Percentiles rank a stretch among this genome's conserved stretches.
These are phyloP conservation scores for Listronotus bonariensis DNA, from an alignment of 1,140 invertebrate genomes.

Conservation along the genomic window DNA sequence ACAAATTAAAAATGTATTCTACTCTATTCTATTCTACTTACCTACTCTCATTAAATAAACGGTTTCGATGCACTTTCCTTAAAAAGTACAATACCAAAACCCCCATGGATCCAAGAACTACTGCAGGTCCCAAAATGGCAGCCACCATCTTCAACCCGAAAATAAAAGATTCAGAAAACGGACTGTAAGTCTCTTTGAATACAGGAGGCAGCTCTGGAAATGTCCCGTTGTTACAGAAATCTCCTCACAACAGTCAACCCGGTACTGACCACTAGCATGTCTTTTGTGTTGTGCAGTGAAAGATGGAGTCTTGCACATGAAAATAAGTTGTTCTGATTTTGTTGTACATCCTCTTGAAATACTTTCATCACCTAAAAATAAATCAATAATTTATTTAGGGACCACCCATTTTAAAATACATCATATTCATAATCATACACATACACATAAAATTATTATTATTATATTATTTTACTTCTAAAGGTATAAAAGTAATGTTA, in stretches of 20 bases:
- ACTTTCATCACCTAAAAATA: constrained; percentile 57
- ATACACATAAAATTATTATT: too few species aligned
- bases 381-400: background rate
- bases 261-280: constrained; percentile 65
- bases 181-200: constrained; percentile 36
- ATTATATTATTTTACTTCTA: too few species aligned
- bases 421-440: too few species aligned
- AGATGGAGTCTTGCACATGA: constrained; percentile 64
- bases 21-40: too few species aligned
- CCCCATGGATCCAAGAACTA: constrained; percentile 62
- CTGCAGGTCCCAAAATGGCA: constrained; percentile 65
- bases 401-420: too few species aligned
- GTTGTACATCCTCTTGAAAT: constrained; percentile 73
- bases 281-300: constrained; percentile 60
- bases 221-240: constrained; percentile 79
- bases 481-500: too few species aligned
- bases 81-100: constrained; percentile 61
- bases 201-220: constrained; percentile 69
- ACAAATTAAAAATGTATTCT: too few species aligned
- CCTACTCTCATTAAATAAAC: constrained; percentile 43
- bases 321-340: constrained; percentile 68
- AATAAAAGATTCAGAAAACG: constrained; percentile 49
- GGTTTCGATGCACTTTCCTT: constrained; percentile 65
- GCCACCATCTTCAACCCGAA: constrained; percentile 64
- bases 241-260: constrained; percentile 75